A percentile compares a stretch with the other conserved stretches of the same genome.
Conservation (phyloP, 2,113 vertebrate genomes). For the Pseudorasbora parva region DNA sequence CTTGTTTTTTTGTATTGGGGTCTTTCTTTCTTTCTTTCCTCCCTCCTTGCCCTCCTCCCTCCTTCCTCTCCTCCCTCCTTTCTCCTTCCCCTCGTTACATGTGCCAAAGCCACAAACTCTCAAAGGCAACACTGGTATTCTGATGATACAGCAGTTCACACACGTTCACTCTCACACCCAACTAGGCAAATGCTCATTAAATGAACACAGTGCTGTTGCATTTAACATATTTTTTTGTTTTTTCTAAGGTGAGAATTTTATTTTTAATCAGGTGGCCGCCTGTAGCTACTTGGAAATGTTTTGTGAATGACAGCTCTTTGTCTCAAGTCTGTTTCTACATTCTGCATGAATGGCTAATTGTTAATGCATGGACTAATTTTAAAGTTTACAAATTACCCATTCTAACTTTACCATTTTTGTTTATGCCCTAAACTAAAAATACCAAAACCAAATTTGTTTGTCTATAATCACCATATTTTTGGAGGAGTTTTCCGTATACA, state of each 20-base stretch:
- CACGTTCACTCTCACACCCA: not conserved
- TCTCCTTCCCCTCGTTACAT: not conserved
- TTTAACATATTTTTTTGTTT: not conserved
- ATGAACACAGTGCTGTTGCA: not conserved
- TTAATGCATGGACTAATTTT: not conserved
- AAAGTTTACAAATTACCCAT: not conserved
- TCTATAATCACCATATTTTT: too few relatives aligned
- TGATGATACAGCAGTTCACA: conserved; percentile 32
- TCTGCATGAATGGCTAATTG: not conserved
- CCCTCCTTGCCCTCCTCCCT: not conserved
- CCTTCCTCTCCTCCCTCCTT: not conserved
- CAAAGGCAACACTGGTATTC: conserved; percentile 15
- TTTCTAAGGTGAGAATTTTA: not conserved
- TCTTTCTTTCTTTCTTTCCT: not conserved
- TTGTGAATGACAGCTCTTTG: conserved; percentile 13
- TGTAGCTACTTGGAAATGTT: not conserved
- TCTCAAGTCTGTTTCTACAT: not conserved
- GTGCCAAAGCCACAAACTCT: conserved; percentile 6
- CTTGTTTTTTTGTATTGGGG: not conserved
- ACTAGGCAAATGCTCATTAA: not conserved
- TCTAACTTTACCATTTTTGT: not conserved
- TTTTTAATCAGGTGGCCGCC: not conserved
- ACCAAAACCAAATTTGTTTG: too few relatives aligned
- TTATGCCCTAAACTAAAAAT: not conserved
- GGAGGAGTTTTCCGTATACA: too few relatives aligned